Conservation (phyloP, 2,888 invertebrate species). For the Nemotelus pantherinus region DNA sequence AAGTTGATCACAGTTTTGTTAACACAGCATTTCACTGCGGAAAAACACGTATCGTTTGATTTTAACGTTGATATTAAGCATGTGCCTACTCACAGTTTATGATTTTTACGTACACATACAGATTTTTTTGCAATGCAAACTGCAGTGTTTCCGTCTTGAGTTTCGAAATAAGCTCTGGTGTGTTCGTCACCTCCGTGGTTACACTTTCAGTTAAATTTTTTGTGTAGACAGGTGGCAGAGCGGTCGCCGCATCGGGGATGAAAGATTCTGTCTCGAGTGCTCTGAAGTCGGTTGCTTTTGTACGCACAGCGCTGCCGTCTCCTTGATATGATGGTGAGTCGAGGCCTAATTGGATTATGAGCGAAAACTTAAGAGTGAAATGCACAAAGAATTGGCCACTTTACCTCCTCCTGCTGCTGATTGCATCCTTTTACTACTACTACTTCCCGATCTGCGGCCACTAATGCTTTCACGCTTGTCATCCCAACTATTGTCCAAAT, state of each 20-base stretch:
- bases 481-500: constrained; percentile 75
- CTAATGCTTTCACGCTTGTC: constrained; percentile 54
- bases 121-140: constrained; percentile 79
- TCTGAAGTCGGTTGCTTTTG: constrained; percentile 54
- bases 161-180: constrained; percentile 68
- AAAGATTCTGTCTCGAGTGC: constrained; percentile 59
- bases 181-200: constrained; percentile 65
- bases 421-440: background rate
- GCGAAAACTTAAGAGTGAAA: background rate
- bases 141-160: constrained; percentile 72
- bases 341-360: background rate
- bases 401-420: background rate
- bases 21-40: constrained; percentile 79
- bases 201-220: constrained; percentile 58
- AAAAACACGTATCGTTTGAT: constrained; percentile 14
- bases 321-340: constrained; percentile 27
- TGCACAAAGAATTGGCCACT: background rate
- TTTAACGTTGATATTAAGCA: background rate
- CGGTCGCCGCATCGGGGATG: constrained; percentile 64
- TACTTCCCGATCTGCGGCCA: constrained; percentile 2
- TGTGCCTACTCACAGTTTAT: constrained; percentile 73
- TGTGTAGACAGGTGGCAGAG: constrained; percentile 67
- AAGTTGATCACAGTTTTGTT: constrained; percentile 80
- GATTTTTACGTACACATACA: constrained; percentile 78
- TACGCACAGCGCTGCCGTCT: background rate